Base-by-base conservation (phyloP, 2,113 vertebrate species). In the Tor tambroides region DNA sequence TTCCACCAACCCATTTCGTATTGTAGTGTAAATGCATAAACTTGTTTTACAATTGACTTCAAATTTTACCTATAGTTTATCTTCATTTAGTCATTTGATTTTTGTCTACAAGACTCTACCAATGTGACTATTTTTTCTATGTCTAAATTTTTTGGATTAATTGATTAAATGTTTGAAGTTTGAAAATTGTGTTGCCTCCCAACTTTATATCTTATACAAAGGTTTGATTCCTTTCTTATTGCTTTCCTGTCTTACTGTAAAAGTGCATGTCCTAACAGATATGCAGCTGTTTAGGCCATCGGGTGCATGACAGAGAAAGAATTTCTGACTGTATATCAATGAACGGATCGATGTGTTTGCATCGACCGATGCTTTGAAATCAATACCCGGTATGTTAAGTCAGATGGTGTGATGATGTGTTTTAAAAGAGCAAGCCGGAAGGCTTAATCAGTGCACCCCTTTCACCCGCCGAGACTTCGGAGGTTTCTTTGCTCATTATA, bases 401-500 rank as follows among this genome's bases (percentile, higher is more conserved):
- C 67, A 21, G 30, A 79, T 21, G 67, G 67, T 65, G 51, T 26
- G 49, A 71, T 88, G 81, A 79, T 51, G 85, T 46, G 38, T 88
- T 88, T 88, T 71, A 86, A 65, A 87, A 84, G 86, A 85, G 82
- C 83, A 77, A 83, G 85, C 72, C 59, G 46, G 63, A 89, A 79
- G 86, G 67, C 77, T 87, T 87, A 85, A 87, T 87, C 81, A 87
- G 54, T 35, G 63, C 63, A 51, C 17, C 41, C 35, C 76, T 74
- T 83, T 87, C n/a, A 63, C 85, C 74, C 43, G 9, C 49, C 12
- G 43, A 85, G 81, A 65, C 86, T 82, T 81, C 7, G 30, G 84
- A 88, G 86, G 76, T 79, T 74, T 76, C 63, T 67, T 12, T 51
- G 28, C 82, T 89, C 85, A 87, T 91, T 89, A 86, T 84, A 10